Evolutionary conservation across 2,113 vertebrate genomes (phyloP), one percentile per base, ranked within the genome.

Genomic region (Zosterops pallidus): DNA sequence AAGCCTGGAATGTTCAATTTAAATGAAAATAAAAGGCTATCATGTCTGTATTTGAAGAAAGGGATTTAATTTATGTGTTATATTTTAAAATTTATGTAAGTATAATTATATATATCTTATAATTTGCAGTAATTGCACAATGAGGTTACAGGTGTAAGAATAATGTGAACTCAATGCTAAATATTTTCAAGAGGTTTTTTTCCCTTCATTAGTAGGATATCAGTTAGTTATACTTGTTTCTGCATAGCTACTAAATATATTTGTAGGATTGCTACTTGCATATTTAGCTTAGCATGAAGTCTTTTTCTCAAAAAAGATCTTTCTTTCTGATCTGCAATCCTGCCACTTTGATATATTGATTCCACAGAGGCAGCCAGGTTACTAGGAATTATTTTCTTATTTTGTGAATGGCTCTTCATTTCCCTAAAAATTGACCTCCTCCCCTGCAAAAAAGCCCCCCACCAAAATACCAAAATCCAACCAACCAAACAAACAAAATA

Each of bases 371-470:
- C 22, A 68, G 18, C 7, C 17, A 64, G 12, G 20, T 62, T 65
- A 7, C 6, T 20, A 56, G 18, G 13, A 69, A 39, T 60, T 57
- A 21, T 84, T 52, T 74, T 84, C 24, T 50, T 60, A 31, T 49
- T 52, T 83, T 70, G 9, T 82, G 7, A 84, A 31, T 70, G 5
- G 8, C 12, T 60, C 41, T 65, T 1, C 25, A 29, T 52, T 87
- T 90, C 52, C 10, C 11, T 39, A 46, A 77, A 91, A 63, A 35
- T 8, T 10, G 53, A 19, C 13, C 2, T 17, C 19, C 15, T 29
- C 4, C 7, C 13, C 1, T 2, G 11, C 0, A 15, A 24, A 46
- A 55, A 41, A 28, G 0, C 0, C 1, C 17, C 26, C 20, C 33
- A 28, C 4, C 12, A 59, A 75, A 83, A 33, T 14, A 82, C 11